Conservation (phyloP, 2,797 vertebrate species). For the Lindbergichthys nudifrons region DNA sequence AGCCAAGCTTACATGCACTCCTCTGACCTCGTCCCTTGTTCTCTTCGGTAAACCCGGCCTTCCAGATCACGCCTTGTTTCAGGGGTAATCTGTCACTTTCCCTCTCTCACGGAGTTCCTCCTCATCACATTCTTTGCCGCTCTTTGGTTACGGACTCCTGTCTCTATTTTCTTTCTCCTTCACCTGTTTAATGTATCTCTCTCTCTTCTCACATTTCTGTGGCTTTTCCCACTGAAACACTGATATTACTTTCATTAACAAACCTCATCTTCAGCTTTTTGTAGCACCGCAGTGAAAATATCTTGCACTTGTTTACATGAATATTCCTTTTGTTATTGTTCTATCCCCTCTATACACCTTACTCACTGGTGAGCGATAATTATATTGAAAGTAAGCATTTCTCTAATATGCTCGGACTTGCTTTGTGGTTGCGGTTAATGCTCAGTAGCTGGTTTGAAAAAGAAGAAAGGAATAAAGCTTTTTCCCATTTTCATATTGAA, state of each 20-base stretch:
- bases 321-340: conserved; percentile 22
- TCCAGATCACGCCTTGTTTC: conserved; percentile 57
- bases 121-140: conserved; percentile 48
- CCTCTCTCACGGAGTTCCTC: conserved; percentile 45
- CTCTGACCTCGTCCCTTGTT: conserved; percentile 61
- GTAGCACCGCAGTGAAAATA: conserved; percentile 17
- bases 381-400: conserved; percentile 24
- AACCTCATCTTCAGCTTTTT: neutral
- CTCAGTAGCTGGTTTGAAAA: conserved; percentile 23
- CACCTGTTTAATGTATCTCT: conserved; percentile 27
- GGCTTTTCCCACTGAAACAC: neutral
- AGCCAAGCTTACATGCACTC: conserved; percentile 56
- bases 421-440: conserved; percentile 39
- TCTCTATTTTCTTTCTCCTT: conserved; percentile 43
- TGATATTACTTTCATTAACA: conserved; percentile 9
- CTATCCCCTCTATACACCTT: conserved; percentile 7
- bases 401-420: conserved; percentile 14
- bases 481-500: conserved; percentile 3
- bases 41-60: conserved; percentile 35
- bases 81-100: conserved; percentile 72
- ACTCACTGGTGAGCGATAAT: conserved; percentile 25
- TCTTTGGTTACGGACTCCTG: conserved; percentile 46
- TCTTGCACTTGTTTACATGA: conserved; percentile 8
- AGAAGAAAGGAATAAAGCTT: conserved; percentile 6
- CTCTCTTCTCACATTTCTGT: conserved; percentile 6